phyloP scores from a whole-genome alignment of 2,797 vertebrate species.

The Falco biarmicus region DNA sequence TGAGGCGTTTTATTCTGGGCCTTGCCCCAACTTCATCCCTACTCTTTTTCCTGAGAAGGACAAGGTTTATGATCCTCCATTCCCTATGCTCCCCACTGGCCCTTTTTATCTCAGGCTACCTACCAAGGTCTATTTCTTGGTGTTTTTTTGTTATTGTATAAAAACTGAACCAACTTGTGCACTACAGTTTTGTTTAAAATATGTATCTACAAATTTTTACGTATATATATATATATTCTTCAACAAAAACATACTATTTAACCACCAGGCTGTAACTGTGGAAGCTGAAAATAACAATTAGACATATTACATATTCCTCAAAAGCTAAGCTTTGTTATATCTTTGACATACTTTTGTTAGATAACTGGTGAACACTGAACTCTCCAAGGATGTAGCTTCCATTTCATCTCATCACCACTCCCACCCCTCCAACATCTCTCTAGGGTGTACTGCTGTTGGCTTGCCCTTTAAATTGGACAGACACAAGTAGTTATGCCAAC shows the following conservation, averaged over 20 bases:
- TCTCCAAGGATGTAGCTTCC: not conserved
- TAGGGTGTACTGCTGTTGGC: not conserved
- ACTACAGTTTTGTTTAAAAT: not conserved
- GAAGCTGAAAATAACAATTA: not conserved
- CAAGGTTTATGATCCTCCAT: not conserved
- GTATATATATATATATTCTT: not conserved
- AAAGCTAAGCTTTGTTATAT: not conserved
- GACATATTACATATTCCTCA: not conserved
- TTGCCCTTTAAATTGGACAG: not conserved
- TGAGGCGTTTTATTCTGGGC: not conserved
- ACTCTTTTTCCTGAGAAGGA: not conserved
- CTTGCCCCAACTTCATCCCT: not conserved
- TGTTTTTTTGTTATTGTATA: not conserved
- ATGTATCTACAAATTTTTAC: not conserved
- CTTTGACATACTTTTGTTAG: not conserved
- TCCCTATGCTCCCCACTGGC: rapidly evolving
- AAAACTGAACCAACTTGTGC: not conserved
- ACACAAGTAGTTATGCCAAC: not conserved
- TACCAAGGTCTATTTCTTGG: not conserved
- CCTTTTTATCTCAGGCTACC: not conserved
- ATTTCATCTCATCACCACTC: not conserved
- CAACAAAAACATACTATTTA: not conserved
- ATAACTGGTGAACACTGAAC: not conserved
- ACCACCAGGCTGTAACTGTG: not conserved
- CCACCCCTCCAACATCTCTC: not conserved